Base-by-base conservation (phyloP, 1,140 invertebrate species). In the Anadara kagoshimensis region DNA sequence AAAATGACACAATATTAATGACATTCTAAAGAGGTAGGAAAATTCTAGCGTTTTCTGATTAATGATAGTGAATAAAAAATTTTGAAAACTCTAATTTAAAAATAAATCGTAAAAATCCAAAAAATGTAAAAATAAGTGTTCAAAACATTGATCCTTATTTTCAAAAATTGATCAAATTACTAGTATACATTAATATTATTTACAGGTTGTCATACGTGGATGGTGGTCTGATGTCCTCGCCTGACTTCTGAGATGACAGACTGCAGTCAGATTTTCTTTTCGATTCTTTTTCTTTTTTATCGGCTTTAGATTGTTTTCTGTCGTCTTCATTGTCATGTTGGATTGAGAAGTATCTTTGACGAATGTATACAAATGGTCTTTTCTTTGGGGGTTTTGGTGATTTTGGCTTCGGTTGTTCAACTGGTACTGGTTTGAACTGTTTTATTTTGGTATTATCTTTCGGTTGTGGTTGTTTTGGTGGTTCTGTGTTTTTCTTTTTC, bases 311-410 rank as follows among this genome's bases (percentile, higher is more conserved):
- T 43, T 26, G 43, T 54, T 20, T 36, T 36, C 49, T 73, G 10
- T 44, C 41, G 78, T 73, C 29, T 82, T 64, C 83, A 41, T 83
- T 82, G n/a, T 87, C 84, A 26, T 87, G 83, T 75, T 87, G 80
- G 11, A 85, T 87, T 29, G 85, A 83, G 20, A 87, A 78, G 45
- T 85, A 80, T 20, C 84, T 65, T 49, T 83, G 82, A 29, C 82
- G 75, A 43, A 87, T 78, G 53, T 85, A 85, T 0, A 87, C 85
- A 69, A 85, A 87, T n/a, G 85, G 79, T 54, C 79, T 76, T 5
- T 80, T 63, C 61, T 82, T 86, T 45, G 76, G 69, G 1, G 78
- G 73, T 24, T 82, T 78, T 0, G 63, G 29, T 5, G 81, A 49
- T 45, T 73, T 66, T 29, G 36, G 53, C 0, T 20, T 56, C 18